Evolutionary conservation across 2,797 vertebrate species (phyloP), one percentile per base, ranked within the genome.

Genomic region (Cossypha caffra): DNA sequence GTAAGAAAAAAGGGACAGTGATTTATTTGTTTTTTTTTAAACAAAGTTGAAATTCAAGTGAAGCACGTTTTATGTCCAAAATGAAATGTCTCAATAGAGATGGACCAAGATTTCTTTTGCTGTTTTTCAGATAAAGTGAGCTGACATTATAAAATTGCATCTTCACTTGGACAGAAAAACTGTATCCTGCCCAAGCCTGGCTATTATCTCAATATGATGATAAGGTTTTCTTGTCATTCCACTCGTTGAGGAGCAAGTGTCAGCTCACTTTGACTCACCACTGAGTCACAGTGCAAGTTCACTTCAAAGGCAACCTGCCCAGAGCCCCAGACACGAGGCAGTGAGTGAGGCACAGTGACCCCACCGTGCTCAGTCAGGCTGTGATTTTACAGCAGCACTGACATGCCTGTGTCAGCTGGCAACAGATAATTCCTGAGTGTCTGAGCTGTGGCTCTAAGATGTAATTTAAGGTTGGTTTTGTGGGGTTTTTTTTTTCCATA

Each of bases 211-310:
- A 45, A 31, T 25, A 19, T 14, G 35, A 43, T 31, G 26, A 59
- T 37, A 58, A 51, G 20, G 14, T 75, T 82, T 87, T 52, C 21
- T 6, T 76, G 63, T 71, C 26, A 38, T 18, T 57, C 40, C 0
- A 0, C 57, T 54, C 47, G 73, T 75, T 62, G 43, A 72, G 66
- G 58, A 75, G 51, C 16, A 64, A 69, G 38, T 42, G 37, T 83
- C 69, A 94, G 35, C 79, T 74, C 79, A 31, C 61, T 90, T 90
- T 48, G 91, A 76, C 63, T 90, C 52, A 68, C 4, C 29, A 42
- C n/a, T 9, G 16, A 87, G 57, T 71, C 54, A 50, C 80, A 63
- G 45, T 2, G 38, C 38, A 42, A 29, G 37, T 35, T 76, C 57
- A 47, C 28, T 57, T 61, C 5, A 42, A 29, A 86, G 61, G 61